phyloP scores from a whole-genome alignment of 2,113 vertebrate genomes.

The Vombatus ursinus region DNA sequence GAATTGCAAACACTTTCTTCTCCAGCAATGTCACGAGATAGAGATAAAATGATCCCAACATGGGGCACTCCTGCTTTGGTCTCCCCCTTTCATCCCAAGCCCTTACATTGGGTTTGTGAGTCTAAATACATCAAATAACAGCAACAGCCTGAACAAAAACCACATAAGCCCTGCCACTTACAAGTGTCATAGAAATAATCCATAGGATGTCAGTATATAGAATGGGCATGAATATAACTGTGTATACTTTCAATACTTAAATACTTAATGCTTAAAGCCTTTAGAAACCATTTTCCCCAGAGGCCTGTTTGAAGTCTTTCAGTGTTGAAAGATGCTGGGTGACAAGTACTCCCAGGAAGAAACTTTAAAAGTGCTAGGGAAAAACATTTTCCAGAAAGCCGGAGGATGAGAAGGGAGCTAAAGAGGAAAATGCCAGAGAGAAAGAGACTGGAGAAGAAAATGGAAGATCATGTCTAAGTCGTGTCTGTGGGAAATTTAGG shows the following conservation, averaged over 20 bases:
- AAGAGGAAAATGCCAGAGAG: neutral
- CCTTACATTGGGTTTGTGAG: neutral
- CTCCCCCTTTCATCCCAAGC: neutral
- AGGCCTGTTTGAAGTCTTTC: neutral
- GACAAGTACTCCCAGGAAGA: neutral
- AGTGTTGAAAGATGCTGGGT: neutral
- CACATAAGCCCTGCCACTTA: neutral
- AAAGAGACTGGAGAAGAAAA: neutral
- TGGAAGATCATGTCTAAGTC: neutral
- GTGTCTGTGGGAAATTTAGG: neutral
- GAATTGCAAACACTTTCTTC: neutral
- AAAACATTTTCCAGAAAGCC: neutral
- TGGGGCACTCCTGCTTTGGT: neutral
- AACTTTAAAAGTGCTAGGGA: neutral
- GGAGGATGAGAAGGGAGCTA: neutral
- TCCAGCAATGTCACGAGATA: neutral
- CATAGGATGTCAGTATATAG: neutral
- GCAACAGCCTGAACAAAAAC: neutral
- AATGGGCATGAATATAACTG: neutral
- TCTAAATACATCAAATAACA: neutral
- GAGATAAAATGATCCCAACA: neutral
- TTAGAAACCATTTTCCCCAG: neutral
- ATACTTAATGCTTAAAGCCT: neutral
- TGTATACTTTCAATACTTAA: neutral
- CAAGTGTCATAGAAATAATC: neutral